These are phyloP conservation scores for Hycleus cichorii DNA, from an alignment of 1,140 invertebrate genomes.

Conservation along the genomic window DNA sequence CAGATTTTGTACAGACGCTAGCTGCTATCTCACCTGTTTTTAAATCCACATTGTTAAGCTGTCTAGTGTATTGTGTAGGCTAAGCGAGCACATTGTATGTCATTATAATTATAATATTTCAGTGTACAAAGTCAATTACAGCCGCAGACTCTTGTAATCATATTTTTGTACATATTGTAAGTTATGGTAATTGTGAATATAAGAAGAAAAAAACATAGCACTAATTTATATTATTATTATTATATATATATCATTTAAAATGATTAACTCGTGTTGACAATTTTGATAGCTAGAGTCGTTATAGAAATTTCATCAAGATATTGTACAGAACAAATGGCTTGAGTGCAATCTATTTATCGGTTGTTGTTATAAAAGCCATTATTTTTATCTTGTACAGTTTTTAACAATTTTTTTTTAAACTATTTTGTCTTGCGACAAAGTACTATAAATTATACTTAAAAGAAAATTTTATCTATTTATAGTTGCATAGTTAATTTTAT, in stretches of 20 bases:
- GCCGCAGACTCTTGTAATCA: conserved; percentile 39
- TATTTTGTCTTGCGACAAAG: conserved; percentile 21
- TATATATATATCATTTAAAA: conserved; percentile 39
- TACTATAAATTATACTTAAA: conserved; percentile 30
- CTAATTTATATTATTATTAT: conserved; percentile 39
- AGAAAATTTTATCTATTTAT: conserved; percentile 29
- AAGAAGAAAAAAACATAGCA: conserved; percentile 29
- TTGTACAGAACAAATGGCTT: conserved; percentile 42
- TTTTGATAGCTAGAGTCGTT: conserved; percentile 42
- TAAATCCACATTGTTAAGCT: conserved; percentile 33
- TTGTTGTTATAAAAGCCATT: conserved; percentile 36
- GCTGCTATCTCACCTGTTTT: conserved; percentile 31
- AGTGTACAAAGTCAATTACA: conserved; percentile 50
- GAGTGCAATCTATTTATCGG: conserved; percentile 36
- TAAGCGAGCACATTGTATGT: conserved; percentile 28
- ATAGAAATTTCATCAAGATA: conserved; percentile 34
- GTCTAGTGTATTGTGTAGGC: conserved; percentile 31
- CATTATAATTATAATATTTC: conserved; percentile 27
- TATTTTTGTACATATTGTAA: conserved; percentile 50
- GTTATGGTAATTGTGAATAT: conserved; percentile 45
- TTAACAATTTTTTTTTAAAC: conserved; percentile 22
- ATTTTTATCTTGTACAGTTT: conserved; percentile 28
- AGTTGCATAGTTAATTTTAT: conserved; percentile 29
- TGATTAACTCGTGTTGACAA: conserved; percentile 43
- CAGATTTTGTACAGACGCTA: conserved; percentile 27